Evolutionary conservation across 2,888 invertebrate species (phyloP), one percentile per base, ranked within the genome.

Genomic region (Glaucopsyche alexis): DNA sequence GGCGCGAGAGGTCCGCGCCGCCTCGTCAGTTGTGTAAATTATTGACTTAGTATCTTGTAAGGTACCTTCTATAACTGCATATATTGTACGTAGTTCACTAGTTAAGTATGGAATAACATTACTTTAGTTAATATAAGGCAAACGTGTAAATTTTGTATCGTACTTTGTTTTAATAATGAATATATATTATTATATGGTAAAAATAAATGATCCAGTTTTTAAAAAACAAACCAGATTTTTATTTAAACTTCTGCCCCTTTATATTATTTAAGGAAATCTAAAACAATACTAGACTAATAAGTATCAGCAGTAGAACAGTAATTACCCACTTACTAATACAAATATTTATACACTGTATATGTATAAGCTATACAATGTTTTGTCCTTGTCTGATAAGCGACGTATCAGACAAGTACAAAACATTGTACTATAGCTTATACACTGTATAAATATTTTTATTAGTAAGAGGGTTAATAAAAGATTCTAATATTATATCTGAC

Each of bases 61-160:
- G 88, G 80, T 84, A 84, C 81, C 79, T 84, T 85, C 82, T 87
- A 84, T 90, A 88, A 91, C 87, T 93, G 90, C 89, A 93, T 91
- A 91, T 90, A 92, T 88, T 93, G 90, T 91, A 93, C 88, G 90
- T 93, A 93, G 90, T 88, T 84, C 85, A 87, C 87, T 91, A 87
- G 90, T 93, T 94, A 94, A 94, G 94, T 94, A 94, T 87, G 87
- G 86, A 89, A 82, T 90, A 90, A 89, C 87, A 88, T 86, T 87
- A 86, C 81, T 82, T 88, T 91, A 91, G 90, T 88, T 90, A 88
- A 87, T 85, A 79, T 88, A 89, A 91, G 90, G 93, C 94, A 93
- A 88, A 94, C 94, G 93, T 95, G 95, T 95, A 95, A 94, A 95
- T 95, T 95, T 95, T 95, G 95, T 95, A 95, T 94, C 94, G 95